phyloP scores from a whole-genome alignment of 2,888 invertebrate genomes.

The Torymus auratus region DNA sequence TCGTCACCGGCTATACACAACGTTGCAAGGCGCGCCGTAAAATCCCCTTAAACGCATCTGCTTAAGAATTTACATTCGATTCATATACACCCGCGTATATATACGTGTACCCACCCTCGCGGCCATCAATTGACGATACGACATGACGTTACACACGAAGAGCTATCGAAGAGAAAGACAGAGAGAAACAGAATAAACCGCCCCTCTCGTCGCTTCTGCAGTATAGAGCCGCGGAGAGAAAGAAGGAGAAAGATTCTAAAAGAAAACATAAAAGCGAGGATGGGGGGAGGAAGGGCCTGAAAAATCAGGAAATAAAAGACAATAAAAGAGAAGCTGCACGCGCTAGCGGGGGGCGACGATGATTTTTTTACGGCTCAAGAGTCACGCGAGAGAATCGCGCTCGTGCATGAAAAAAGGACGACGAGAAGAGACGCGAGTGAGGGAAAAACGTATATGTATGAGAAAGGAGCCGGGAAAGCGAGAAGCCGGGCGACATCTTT shows the following conservation, averaged over 20 bases:
- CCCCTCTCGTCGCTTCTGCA: too few species aligned
- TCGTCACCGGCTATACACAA: too few species aligned
- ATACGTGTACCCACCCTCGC: too few species aligned
- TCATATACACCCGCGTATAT: background rate
- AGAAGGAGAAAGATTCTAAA: slow-evolving; percentile 15
- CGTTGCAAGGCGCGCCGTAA: slow-evolving; percentile 1
- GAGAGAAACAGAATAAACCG: background rate
- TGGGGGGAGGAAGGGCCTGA: slow-evolving; percentile 7
- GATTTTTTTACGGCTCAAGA: slow-evolving; percentile 55
- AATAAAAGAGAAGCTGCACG: slow-evolving; percentile 44
- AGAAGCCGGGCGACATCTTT: slow-evolving; percentile 5
- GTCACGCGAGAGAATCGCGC: slow-evolving; percentile 24
- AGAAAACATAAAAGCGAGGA: slow-evolving; percentile 37
- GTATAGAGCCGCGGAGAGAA: background rate
- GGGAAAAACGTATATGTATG: background rate
- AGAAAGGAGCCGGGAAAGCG: slow-evolving; percentile 14
- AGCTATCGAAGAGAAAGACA: background rate
- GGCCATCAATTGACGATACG: slow-evolving; percentile 45
- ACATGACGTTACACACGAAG: background rate
- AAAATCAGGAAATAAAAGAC: slow-evolving; percentile 53
- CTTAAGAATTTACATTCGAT: slow-evolving; percentile 38
- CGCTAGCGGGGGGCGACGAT: background rate
- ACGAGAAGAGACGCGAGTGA: background rate
- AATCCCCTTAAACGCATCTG: slow-evolving; percentile 42
- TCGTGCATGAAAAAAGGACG: slow-evolving; percentile 10